These are phyloP conservation scores for Paradoxurus hermaphroditus DNA, from an alignment of 2,113 vertebrate species.

Conservation along the genomic window DNA sequence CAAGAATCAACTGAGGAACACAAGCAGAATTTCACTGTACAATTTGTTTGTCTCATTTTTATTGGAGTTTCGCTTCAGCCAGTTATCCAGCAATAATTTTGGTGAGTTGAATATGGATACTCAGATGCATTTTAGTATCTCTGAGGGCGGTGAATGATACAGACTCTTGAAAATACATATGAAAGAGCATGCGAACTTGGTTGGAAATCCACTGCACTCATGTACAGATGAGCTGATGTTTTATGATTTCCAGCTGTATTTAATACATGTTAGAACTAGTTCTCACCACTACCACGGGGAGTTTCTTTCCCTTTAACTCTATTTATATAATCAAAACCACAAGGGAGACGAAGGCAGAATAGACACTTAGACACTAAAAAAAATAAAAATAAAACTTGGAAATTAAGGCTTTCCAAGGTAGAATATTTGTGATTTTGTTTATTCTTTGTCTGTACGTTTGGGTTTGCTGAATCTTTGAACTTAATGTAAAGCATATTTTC, in stretches of 20 bases:
- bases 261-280: neutral
- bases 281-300: neutral
- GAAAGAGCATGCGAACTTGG: neutral
- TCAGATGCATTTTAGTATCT: neutral
- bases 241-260: neutral
- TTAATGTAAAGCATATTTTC: slow-evolving; percentile 71
- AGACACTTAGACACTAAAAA: neutral
- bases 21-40: neutral
- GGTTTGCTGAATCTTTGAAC: slow-evolving; percentile 57
- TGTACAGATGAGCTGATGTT: neutral
- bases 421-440: slow-evolving; percentile 56
- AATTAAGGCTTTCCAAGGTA: slow-evolving; percentile 6
- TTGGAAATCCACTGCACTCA: neutral
- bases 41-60: neutral
- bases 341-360: neutral
- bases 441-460: slow-evolving; percentile 42
- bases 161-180: neutral
- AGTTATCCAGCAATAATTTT: neutral
- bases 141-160: neutral
- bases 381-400: neutral
- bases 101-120: neutral
- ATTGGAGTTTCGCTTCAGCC: neutral
- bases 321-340: slow-evolving; percentile 39
- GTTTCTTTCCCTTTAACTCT: neutral
- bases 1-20: neutral